phyloP scores from a whole-genome alignment of 2,888 invertebrate species.

The Diarsia rubi region DNA sequence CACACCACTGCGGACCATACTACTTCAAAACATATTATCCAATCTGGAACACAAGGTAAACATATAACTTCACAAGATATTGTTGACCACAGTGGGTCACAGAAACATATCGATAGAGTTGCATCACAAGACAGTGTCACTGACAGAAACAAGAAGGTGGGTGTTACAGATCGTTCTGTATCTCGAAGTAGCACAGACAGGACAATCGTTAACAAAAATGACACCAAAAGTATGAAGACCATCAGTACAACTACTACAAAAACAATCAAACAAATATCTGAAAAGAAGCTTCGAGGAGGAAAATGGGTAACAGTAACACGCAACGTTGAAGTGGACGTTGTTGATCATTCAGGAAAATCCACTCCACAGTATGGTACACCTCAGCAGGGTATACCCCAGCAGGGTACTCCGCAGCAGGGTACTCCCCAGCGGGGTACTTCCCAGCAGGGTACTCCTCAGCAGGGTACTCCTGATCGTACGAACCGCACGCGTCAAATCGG shows the following conservation, averaged over 20 bases:
- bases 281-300: constrained; percentile 89
- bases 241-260: constrained; percentile 88
- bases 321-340: constrained; percentile 93
- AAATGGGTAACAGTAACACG: constrained; percentile 90
- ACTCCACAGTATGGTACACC: constrained; percentile 49
- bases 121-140: constrained; percentile 76
- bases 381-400: constrained; percentile 44
- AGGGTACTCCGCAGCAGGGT: constrained; percentile 54
- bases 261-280: constrained; percentile 90
- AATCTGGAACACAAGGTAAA: constrained; percentile 74
- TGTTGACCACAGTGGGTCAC: constrained; percentile 66
- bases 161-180: constrained; percentile 72
- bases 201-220: constrained; percentile 76
- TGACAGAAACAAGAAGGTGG: constrained; percentile 69
- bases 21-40: constrained; percentile 69
- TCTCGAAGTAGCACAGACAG: constrained; percentile 75
- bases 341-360: constrained; percentile 68
- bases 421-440: constrained; percentile 49
- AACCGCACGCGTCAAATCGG: constrained; percentile 63
- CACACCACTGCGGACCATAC: constrained; percentile 72
- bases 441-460: constrained; percentile 45
- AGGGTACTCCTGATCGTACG: constrained; percentile 56
- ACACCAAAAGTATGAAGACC: constrained; percentile 78
- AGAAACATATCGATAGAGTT: constrained; percentile 88
- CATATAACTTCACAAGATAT: constrained; percentile 69